Conservation (phyloP, 2,888 invertebrate species). For the Drosophila percnosoma region DNA sequence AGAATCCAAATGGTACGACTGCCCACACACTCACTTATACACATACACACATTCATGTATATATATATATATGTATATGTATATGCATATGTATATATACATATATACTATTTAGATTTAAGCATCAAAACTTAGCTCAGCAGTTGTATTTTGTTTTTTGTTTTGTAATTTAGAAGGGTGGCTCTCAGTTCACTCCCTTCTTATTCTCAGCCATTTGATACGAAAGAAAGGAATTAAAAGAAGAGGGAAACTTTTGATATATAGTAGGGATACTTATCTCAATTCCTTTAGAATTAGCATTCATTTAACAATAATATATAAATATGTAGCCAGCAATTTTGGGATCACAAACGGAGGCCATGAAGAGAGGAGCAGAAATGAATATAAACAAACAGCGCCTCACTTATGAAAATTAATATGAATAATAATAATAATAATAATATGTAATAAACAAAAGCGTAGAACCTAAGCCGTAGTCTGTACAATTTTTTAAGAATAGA, state of each 20-base stretch:
- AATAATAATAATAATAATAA: conserved; percentile 1
- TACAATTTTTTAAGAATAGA: conserved; percentile 46
- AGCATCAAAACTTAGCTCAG: not conserved
- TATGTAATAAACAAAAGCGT: conserved; percentile 22
- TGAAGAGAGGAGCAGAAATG: not conserved
- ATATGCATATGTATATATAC: not conserved
- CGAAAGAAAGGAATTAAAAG: conserved; percentile 3
- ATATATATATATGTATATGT: not conserved
- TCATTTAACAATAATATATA: conserved; percentile 15
- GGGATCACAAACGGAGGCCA: conserved; percentile 5
- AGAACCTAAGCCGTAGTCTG: conserved; percentile 53
- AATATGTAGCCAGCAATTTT: conserved; percentile 4
- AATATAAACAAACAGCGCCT: conserved; percentile 20
- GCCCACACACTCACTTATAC: not conserved
- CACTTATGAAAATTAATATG: not conserved
- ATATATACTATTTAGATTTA: not conserved
- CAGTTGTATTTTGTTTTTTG: not conserved
- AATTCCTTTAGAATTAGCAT: conserved; percentile 23
- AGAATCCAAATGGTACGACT: not conserved
- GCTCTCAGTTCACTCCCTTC: not conserved
- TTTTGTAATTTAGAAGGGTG: not conserved
- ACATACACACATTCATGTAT: not conserved
- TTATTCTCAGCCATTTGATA: conserved; percentile 16
- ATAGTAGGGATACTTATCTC: conserved; percentile 14
- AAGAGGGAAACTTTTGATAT: conserved; percentile 3